Base-by-base conservation (phyloP, 92 coral and sea anemone species). In the Bergia puertoricense region DNA sequence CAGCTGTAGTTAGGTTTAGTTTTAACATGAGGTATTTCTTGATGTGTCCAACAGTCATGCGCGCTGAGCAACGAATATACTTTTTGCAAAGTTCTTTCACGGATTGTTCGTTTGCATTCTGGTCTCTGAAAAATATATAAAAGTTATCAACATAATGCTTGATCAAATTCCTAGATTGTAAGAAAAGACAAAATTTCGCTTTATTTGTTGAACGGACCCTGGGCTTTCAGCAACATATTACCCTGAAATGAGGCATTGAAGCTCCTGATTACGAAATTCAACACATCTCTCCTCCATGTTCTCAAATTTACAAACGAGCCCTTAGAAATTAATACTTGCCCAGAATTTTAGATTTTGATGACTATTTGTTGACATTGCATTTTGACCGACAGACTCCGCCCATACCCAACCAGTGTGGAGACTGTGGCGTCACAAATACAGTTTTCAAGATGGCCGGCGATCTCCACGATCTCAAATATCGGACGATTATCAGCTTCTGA, bases 21-120 rank as follows among this genome's bases (percentile, higher is more conserved):
- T 94, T 94, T 67, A 94, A 90, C 76, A 92, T 93, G 42, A 94
- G 93, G 67, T 94, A 94, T 82, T 94, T 94, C 93, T 94, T 94
- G 85, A 94, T 90, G 86, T 94, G 98, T 3, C 95, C 98, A 86
- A 94, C 93, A 6, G 98, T 94, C 80, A 92, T 90, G 59, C 98
- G 94, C 10, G 95, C 85, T 22, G 98, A 94, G 67, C 95, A 93
- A 46, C 92, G 91, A 39, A 94, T 94, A 86, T 91, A 93, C 56
- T 94, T 94, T 69, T 89, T 89, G 72, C 89, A 92, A 36, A 94
- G 86, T 82, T 93, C 89, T 79, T 79, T 89, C 14, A 91, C 83
- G 22, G 67, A 23, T 14, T 87, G 81, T 18, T 86, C 89, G 39
- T 83, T 83, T 68, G 86, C 77, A 68, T 83, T 83, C 18, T 83